Base-by-base conservation (phyloP, 2,113 vertebrate species). In the Hiodon alosoides region DNA sequence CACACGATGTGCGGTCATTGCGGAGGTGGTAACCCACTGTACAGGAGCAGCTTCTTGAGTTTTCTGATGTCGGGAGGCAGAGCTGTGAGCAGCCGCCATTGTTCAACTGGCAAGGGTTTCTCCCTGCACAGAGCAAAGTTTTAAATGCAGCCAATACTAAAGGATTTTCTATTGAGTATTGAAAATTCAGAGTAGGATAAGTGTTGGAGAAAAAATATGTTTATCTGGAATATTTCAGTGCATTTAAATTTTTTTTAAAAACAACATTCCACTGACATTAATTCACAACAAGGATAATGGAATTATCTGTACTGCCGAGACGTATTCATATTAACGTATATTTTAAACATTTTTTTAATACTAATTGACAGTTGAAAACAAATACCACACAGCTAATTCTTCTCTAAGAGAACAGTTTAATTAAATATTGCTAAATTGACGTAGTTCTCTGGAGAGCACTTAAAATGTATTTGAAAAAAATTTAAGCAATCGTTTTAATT, bases 41-140 rank as follows among this genome's bases (percentile, higher is more conserved):
- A 72, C 94, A 95, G 71, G 91, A 84, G 70, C 94, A 95, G 0
- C 90, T 93, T 5, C 92, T 88, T 14, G 88, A 90, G 16, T 77
- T 90, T 86, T 94, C 93, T 11, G 94, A 94, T 7, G 92, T 93
- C 50, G 94, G 93, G 65, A 95, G 83, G 72, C 94, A 95, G 53
- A 95, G 91, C 75, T 95, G 94, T 72, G 94, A 93, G 76, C 94
- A 95, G 7, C 93, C 93, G 17, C 94, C 94, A 1, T 95, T 95
- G 77, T 90, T 94, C 10, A 90, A 66, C 67, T 93, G 89, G 46
- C 94, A 95, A 16, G 87, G 89, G 85, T 95, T 95, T 73, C 89
- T 92, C 59, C 94, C 94, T 95, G 2, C 10, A 69, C 54, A 75
- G 17, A 60, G 6, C 48, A 70, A 7, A 53, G 5, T 51, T 53